phyloP scores from a whole-genome alignment of 2,888 invertebrate genomes.

The Mythimna lalbum region DNA sequence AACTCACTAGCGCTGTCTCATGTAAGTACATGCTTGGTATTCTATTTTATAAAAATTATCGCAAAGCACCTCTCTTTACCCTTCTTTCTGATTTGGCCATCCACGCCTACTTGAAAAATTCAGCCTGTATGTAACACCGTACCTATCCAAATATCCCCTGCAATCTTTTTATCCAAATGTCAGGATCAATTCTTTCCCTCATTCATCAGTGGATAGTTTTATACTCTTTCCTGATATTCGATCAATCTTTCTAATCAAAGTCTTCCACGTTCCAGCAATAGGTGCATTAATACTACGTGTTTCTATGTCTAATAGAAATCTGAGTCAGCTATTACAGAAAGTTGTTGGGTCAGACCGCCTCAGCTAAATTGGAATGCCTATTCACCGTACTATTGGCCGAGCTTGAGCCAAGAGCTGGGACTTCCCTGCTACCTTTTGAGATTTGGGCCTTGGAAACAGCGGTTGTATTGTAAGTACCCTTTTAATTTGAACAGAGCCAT shows the following conservation, averaged over 20 bases:
- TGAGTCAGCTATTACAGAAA: conserved; percentile 43
- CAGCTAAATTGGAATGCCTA: conserved; percentile 67
- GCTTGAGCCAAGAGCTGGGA: conserved; percentile 35
- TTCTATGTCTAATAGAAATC: conserved; percentile 35
- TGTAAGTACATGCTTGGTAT: too few relatives aligned
- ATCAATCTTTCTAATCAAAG: conserved; percentile 28
- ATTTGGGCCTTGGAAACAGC: conserved; percentile 31
- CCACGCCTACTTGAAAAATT: too few relatives aligned
- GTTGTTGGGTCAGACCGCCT: conserved; percentile 40
- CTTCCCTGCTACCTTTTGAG: conserved; percentile 33
- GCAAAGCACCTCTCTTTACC: too few relatives aligned
- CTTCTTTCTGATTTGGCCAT: too few relatives aligned
- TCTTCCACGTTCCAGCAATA: conserved; percentile 20
- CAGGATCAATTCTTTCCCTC: not conserved
- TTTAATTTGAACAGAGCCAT: too few relatives aligned
- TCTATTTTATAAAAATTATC: too few relatives aligned
- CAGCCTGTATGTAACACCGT: too few relatives aligned
- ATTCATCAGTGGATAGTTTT: not conserved
- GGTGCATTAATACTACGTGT: conserved; percentile 41
- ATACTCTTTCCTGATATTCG: conserved; percentile 1
- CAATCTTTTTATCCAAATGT: not conserved
- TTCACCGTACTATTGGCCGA: conserved; percentile 62
- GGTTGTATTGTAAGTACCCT: not conserved
- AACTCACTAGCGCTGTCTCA: too few relatives aligned
- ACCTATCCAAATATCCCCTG: not conserved